Evolutionary conservation across 2,888 invertebrate species (phyloP).

Genomic region (Drosophila imparisetae): DNA sequence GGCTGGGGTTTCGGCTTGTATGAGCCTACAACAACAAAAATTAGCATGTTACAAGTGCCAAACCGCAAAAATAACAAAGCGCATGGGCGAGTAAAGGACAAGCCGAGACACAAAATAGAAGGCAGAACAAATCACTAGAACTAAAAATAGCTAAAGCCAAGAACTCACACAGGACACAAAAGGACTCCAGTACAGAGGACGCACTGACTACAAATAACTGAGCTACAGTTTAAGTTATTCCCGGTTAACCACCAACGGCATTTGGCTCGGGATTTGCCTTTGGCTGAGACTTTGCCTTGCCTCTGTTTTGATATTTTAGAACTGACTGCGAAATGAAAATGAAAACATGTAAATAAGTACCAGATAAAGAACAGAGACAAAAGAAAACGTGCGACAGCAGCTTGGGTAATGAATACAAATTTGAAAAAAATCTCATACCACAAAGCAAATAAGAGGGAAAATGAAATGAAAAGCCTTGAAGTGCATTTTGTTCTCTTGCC

Average conservation of each 20-base stretch:
- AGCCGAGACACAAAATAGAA: constrained; percentile 37
- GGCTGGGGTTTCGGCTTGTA: constrained; percentile 22
- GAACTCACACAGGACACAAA: constrained; percentile 22
- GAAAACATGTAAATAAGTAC: constrained; percentile 64
- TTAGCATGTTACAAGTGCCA: constrained; percentile 73
- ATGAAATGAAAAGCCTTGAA: constrained; percentile 10
- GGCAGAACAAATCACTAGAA: constrained; percentile 70
- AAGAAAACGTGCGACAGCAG: constrained; percentile 23
- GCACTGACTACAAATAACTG: constrained; percentile 42
- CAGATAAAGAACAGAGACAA: constrained; percentile 28
- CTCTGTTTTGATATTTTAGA: constrained; percentile 51
- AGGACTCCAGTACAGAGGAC: constrained; percentile 11
- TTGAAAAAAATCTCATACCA: constrained; percentile 1
- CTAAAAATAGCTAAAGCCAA: constrained; percentile 69
- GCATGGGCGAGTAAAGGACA: constrained; percentile 37
- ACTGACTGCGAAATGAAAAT: constrained; percentile 52
- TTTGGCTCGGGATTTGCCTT: constrained; percentile 51
- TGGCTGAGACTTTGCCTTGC: constrained; percentile 10
- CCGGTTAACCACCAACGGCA: constrained; percentile 51
- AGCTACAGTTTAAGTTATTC: constrained; percentile 41
- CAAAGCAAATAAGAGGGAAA: background rate
- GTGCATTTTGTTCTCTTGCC: constrained; percentile 6
- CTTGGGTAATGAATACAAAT: constrained; percentile 69
- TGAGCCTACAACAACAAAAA: constrained; percentile 37
- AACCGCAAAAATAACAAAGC: constrained; percentile 72